These are phyloP conservation scores for Campaea margaritaria DNA, from an alignment of 2,888 invertebrate genomes.

Conservation along the genomic window DNA sequence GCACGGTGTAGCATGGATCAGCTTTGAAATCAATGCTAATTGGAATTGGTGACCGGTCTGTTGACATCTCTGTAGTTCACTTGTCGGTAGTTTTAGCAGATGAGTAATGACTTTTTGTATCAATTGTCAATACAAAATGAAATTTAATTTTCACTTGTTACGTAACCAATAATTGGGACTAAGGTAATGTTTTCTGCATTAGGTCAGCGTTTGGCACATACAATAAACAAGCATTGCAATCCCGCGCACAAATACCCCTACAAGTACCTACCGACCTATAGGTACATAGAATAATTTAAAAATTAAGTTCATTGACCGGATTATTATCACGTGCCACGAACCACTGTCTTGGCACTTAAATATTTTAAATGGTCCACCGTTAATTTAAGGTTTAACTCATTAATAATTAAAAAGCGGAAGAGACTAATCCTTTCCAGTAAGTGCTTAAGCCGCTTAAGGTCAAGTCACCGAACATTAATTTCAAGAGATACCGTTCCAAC, in stretches of 20 bases:
- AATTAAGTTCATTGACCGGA: too few species aligned
- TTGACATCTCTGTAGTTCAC: conserved; percentile 2
- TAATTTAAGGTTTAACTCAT: conserved; percentile 26
- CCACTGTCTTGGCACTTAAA: background rate
- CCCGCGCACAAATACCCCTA: background rate
- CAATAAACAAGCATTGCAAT: background rate
- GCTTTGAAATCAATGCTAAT: background rate
- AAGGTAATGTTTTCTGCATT: background rate
- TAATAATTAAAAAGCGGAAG: conserved; percentile 25
- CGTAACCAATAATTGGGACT: background rate
- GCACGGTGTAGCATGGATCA: background rate
- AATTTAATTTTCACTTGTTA: background rate
- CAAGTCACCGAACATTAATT: conserved; percentile 27
- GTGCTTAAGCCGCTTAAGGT: conserved; percentile 33
- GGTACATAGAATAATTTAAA: too few species aligned
- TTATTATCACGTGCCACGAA: too few species aligned
- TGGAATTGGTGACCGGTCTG: background rate
- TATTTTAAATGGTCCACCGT: conserved; percentile 8
- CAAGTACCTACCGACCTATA: too few species aligned
- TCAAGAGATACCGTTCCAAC: conserved; percentile 12
- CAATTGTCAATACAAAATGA: background rate
- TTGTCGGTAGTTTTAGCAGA: background rate
- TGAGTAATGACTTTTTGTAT: background rate
- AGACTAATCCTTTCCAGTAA: conserved; percentile 32
- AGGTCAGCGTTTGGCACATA: too few species aligned